Evolutionary conservation across 2,113 vertebrate species (phyloP).

Genomic region (Sebastes fasciatus): DNA sequence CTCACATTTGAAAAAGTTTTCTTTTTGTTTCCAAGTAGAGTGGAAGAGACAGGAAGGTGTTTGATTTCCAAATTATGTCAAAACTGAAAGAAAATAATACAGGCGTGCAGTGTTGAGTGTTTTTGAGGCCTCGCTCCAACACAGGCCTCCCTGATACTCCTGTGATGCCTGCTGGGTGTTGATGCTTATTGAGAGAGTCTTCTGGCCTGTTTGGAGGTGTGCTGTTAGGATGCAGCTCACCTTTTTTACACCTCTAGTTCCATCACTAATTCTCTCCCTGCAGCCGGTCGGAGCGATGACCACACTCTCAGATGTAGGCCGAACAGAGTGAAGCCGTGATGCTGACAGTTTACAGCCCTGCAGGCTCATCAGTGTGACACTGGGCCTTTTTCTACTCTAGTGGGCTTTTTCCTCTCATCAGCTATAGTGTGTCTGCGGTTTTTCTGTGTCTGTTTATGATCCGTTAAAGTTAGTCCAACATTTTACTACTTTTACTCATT

Average conservation of each 20-base stretch:
- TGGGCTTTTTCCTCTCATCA: too few relatives aligned
- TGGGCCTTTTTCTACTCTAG: too few relatives aligned
- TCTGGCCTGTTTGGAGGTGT: constrained; percentile 53
- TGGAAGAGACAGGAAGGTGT: constrained; percentile 39
- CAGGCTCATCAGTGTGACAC: constrained; percentile 6
- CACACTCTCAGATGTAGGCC: constrained; percentile 39
- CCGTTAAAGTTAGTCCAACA: neutral
- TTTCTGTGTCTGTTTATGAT: too few relatives aligned
- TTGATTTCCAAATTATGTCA: constrained; percentile 50
- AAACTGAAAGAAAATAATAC: constrained; percentile 17
- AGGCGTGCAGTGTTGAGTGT: neutral
- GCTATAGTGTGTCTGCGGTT: too few relatives aligned
- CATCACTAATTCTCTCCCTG: constrained; percentile 39
- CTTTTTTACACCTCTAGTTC: constrained; percentile 28
- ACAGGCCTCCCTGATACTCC: constrained; percentile 35
- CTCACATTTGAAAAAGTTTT: constrained; percentile 38
- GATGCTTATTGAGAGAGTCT: constrained; percentile 62
- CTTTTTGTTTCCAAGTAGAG: constrained; percentile 24
- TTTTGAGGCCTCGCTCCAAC: constrained; percentile 16
- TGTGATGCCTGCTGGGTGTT: constrained; percentile 29
- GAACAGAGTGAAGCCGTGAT: constrained; percentile 8
- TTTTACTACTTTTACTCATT: neutral
- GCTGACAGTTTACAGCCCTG: constrained; percentile 40
- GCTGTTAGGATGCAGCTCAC: constrained; percentile 19
- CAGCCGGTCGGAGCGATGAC: constrained; percentile 31